Evolutionary conservation across 2,888 invertebrate species (phyloP).

Genomic region (Noctuana brunneofusca): DNA sequence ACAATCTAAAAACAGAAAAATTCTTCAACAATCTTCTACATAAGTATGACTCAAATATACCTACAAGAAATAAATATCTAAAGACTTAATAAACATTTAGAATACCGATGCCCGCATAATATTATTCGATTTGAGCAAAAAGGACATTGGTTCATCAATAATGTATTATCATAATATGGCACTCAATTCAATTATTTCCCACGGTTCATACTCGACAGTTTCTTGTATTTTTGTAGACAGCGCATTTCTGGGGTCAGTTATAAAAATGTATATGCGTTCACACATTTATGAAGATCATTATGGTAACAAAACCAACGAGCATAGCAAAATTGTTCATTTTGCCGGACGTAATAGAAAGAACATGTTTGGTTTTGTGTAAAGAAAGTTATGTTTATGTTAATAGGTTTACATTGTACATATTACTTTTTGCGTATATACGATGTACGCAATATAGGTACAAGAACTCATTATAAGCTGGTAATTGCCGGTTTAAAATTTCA

Average conservation of each 20-base stretch:
- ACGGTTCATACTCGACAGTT: slow-evolving; percentile 5
- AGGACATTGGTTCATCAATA: slow-evolving; percentile 16
- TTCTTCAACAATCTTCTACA: too few relatives aligned
- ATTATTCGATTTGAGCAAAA: background rate
- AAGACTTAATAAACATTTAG: background rate
- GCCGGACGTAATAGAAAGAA: background rate
- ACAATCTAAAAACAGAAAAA: too few relatives aligned
- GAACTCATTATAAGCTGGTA: too few relatives aligned
- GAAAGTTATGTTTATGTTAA: background rate
- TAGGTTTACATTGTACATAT: too few relatives aligned
- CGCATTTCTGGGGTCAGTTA: slow-evolving; percentile 41
- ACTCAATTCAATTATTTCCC: too few relatives aligned
- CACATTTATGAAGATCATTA: slow-evolving; percentile 42
- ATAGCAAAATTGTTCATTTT: slow-evolving; percentile 4
- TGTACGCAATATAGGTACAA: too few relatives aligned
- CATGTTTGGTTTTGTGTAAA: too few relatives aligned
- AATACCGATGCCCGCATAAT: too few relatives aligned
- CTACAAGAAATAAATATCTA: too few relatives aligned
- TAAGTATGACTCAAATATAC: too few relatives aligned
- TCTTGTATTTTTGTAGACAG: slow-evolving; percentile 20
- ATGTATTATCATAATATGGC: slow-evolving; percentile 41
- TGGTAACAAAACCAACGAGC: slow-evolving; percentile 35
- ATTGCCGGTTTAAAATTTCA: too few relatives aligned
- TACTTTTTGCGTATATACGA: too few relatives aligned
- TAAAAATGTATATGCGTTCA: slow-evolving; percentile 49